Evolutionary conservation across 1,140 invertebrate species (phyloP), one percentile per base, ranked within the genome.

Genomic region (Trypoxylus dichotomus): DNA sequence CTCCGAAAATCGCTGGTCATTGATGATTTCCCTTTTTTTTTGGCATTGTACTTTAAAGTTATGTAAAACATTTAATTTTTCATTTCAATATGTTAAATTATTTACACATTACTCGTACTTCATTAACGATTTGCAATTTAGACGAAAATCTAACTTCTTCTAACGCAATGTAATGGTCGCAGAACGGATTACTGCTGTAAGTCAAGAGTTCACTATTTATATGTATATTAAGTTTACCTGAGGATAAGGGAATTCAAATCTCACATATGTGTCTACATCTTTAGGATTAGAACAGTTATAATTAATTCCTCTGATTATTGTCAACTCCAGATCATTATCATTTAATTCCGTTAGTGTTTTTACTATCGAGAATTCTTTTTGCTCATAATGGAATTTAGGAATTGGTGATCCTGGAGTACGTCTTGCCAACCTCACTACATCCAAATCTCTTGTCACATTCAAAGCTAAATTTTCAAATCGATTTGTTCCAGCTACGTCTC

Each of bases 371-470:
- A 98, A 97, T 78, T 93, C 92, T 79, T 93, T 92, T 10, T 90
- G 94, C 88, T 98, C 97, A 85, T 98, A 98, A 86, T 98, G 97
- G 88, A 97, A 98, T 83, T 93, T 93, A 0, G 97, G 97, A 15
- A 97, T 94, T 27, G 91, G 87, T 3, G 87, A 82, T 75, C 89
- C 87, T 2, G 88, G 86, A 78, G 89, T 88, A 80, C 89, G 91
- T 86, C 88, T 90, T 19, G 92, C 91, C 82, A 95, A 91, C 81
- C 92, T 89, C 6, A 99, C 88, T 72, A 96, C 89, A 86, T 98
- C 95, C 73, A 98, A 89, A 87, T 99, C 97, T 87, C 96, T 94
- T 74, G 94, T 94, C 25, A 94, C 93, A 71, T 91, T 91, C 32
- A 95, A 85, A 0, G 94, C 95, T 68, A 98, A 88, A 83, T 95